Evolutionary conservation across 2,113 vertebrate genomes (phyloP).

Genomic region (Tachycineta bicolor): DNA sequence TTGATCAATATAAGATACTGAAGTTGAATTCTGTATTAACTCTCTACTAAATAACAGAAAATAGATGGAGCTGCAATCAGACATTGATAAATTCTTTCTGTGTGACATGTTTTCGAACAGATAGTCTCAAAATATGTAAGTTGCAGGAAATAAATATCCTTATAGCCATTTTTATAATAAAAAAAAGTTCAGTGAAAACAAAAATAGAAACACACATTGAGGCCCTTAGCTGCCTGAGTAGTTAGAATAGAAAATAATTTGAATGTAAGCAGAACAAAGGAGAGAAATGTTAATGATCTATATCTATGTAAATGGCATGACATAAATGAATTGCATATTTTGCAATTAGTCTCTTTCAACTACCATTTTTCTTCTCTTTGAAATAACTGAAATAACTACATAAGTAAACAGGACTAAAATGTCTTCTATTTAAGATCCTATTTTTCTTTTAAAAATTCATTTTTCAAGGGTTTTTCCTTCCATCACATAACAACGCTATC

Average conservation of each 20-base stretch:
- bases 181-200: background rate
- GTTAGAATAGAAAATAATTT: conserved; percentile 17
- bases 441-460: background rate
- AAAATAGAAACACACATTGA: background rate
- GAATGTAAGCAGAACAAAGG: conserved; percentile 37
- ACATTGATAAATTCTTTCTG: conserved; percentile 23
- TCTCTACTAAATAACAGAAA: background rate
- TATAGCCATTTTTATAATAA: conserved; percentile 21
- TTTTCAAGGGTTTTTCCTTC: background rate
- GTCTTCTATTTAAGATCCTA: background rate
- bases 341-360: background rate
- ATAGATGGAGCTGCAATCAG: conserved; percentile 17
- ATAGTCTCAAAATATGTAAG: conserved; percentile 39
- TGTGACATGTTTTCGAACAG: conserved; percentile 31
- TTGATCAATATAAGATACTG: background rate
- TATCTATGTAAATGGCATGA: conserved; percentile 21
- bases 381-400: background rate
- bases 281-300: conserved; percentile 21
- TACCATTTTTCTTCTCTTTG: background rate
- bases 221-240: background rate
- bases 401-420: background rate
- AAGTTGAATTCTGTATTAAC: background rate
- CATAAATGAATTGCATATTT: conserved; percentile 9
- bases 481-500: background rate
- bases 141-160: conserved; percentile 18